A percentile compares a stretch with the other conserved stretches of the same genome.
Conservation (phyloP, 2,888 invertebrate species). For the Sesamia inferens region DNA sequence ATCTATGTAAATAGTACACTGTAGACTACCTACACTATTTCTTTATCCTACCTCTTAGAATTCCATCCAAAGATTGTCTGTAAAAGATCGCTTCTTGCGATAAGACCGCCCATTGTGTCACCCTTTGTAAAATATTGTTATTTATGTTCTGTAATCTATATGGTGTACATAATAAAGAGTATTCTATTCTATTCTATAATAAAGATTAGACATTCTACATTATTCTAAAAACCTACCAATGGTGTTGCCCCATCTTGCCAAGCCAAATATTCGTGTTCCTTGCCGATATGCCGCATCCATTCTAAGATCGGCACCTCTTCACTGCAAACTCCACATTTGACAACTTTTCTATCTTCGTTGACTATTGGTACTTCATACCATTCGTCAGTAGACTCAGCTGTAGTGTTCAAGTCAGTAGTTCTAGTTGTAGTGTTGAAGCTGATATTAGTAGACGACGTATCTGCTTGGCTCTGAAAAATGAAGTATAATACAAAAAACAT, state of each 20-base stretch:
- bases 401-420: constrained; percentile 15
- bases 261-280: constrained; percentile 89
- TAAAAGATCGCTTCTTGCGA: no score
- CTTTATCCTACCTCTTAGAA: no score
- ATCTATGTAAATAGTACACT: no score
- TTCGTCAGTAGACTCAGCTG: constrained; percentile 25
- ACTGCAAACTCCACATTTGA: constrained; percentile 81
- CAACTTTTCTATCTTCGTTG: constrained; percentile 27
- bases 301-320: constrained; percentile 69
- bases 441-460: constrained; percentile 21
- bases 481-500: not conserved
- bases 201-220: no score
- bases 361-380: constrained; percentile 44
- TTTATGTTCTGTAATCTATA: no score
- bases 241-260: constrained; percentile 85
- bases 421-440: constrained; percentile 33
- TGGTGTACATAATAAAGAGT: no score
- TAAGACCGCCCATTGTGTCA: no score
- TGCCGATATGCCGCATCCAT: constrained; percentile 88
- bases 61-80: no score
- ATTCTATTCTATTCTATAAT: no score
- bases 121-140: no score
- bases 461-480: constrained; percentile 28
- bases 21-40: no score
- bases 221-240: constrained; percentile 72